Evolutionary conservation across 2,113 vertebrate genomes (phyloP), one percentile per base, ranked within the genome.

Genomic region (Odontesthes bonariensis): DNA sequence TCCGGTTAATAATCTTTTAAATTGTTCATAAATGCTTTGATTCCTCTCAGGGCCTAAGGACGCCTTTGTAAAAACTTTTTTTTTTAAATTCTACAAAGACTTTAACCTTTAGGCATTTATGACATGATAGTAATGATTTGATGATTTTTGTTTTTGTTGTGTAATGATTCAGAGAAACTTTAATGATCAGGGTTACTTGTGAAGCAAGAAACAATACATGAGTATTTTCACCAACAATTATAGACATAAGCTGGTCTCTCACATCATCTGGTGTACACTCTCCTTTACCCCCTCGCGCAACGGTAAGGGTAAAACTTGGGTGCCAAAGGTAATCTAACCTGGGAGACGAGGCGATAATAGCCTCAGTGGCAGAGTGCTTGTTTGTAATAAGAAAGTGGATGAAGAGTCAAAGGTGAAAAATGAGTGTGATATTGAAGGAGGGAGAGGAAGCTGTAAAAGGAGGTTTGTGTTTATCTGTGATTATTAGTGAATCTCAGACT

Each of bases 381-480:
- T 89, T 88, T 87, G 80, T 91, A 92, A 93, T 90, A 89, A 86
- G 84, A 91, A 86, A 81, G 89, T 83, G 82, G 83, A 88, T 77
- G 86, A 83, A 75, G 73, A 92, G 92, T 90, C 90, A 92, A 92
- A 92, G 92, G 91, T 89, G 89, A 92, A 91, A 90, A 93, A 92
- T 89, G 88, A 92, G 82, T 91, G 89, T 80, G 88, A 91, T 94
- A 92, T 94, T 84, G 89, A 82, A 67, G 63, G 73, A 75, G 76
- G 71, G 49, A 83, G 79, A 86, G 73, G 66, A 75, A 63, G 73
- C 69, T 66, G 75, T 73, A 62, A 71, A 75, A 73, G 62, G 40
- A 57, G 68, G 63, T 77, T 72, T 86, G 77, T 80, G 79, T 78
- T 81, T 85, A 84, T 82, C 63, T 89, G 75, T 65, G 87, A 83